Base-by-base conservation (phyloP, 2,888 invertebrate genomes). In the Polydrusus cervinus region DNA sequence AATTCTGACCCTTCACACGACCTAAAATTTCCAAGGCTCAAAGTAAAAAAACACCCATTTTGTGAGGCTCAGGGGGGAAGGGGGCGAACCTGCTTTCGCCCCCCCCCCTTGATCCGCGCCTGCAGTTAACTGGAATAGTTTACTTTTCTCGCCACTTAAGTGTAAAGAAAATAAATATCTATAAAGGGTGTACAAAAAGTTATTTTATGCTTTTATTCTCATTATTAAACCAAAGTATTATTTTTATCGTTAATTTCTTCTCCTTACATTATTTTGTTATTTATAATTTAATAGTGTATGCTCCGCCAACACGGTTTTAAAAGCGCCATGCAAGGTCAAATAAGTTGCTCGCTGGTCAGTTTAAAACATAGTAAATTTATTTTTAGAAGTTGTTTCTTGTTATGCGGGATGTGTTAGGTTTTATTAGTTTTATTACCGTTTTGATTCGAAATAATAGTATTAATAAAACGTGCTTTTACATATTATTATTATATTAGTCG, bases 321-420 rank as follows among this genome's bases (percentile, higher is more conserved):
- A 64, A 64, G 25, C 73, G 66, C 67, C 73, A 73, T n/a, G 47
- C 66, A 73, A 67, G 73, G 60, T 67, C 61, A 57, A 55, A 55
- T 45, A 60, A 67, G 72, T 47, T 72, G 65, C 62, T 66, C 9
- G 57, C 43, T 62, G 34, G 57, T 45, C 64, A 57, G 57, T 67
- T 61, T 45, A 73, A 49, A 61, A 49, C 47, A 65, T 34, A 55
- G 67, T 57, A 57, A 60, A 49, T 30, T 73, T 73, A 73, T 73
- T 67, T 73, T 73, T 73, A 73, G 73, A 73, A 61, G 61, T 61
- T 34, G 66, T 66, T 62, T 47, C 70, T 62, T 30, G 34, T 70
- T 61, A 61, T 62, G 62, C 62, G 70, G 70, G 70, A 70, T 61
- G 70, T 70, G 55, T 20, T 62, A n/a, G 62, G 38, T 70, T 70